These are phyloP conservation scores for Sebastes iracundus DNA, from an alignment of 2,797 vertebrate species.

Conservation along the genomic window DNA sequence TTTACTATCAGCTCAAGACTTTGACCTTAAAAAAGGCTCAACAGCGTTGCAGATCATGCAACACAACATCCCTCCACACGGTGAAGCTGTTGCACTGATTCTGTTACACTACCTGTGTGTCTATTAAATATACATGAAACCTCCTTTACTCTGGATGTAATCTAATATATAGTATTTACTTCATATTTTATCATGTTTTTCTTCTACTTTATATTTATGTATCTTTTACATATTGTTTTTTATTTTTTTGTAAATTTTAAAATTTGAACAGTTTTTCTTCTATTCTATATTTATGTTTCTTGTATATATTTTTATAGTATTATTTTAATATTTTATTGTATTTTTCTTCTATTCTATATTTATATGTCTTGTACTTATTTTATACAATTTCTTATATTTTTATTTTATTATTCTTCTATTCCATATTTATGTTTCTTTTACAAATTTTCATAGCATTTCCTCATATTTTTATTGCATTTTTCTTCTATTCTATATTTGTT, in stretches of 20 bases:
- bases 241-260: no score
- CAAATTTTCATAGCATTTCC: no score
- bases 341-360: neutral
- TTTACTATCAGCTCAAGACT: neutral
- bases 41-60: neutral
- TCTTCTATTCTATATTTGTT: no score
- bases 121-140: no score
- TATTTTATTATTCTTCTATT: no score
- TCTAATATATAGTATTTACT: neutral
- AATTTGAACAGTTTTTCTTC: no score
- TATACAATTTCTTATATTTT: no score
- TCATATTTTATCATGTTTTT: neutral
- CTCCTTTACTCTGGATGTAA: neutral
- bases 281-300: no score
- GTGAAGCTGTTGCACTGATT: neutral
- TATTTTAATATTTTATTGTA: neutral
- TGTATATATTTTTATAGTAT: neutral
- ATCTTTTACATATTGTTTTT: neutral
- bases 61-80: conserved; percentile 22
- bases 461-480: no score
- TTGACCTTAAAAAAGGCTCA: neutral
- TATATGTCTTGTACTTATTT: neutral
- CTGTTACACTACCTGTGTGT: neutral
- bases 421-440: no score
- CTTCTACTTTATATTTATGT: neutral